Evolutionary conservation across 1,140 invertebrate species (phyloP).

Genomic region (Bicyclus anynana): DNA sequence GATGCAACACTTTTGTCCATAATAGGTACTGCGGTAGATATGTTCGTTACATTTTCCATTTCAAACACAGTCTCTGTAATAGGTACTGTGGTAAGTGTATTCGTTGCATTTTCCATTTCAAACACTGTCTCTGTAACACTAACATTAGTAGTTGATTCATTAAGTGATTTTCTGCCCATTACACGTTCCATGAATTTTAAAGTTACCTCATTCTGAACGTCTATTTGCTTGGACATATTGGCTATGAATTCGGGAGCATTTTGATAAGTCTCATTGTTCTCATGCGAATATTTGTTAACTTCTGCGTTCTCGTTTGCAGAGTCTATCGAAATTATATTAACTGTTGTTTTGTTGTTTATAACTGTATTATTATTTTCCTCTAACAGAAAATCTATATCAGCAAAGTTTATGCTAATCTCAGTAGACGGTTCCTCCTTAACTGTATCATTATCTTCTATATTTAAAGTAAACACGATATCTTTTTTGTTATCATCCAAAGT

Average conservation of each 20-base stretch:
- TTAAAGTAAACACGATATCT: background rate
- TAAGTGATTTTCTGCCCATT: slow-evolving; percentile 9
- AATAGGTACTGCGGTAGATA: background rate
- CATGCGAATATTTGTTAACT: slow-evolving; percentile 27
- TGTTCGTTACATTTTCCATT: background rate
- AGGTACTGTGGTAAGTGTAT: background rate
- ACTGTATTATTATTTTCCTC: background rate
- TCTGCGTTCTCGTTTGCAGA: slow-evolving; percentile 27
- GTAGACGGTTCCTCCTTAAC: slow-evolving; percentile 2
- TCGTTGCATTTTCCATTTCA: background rate
- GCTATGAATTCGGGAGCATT: slow-evolving; percentile 35
- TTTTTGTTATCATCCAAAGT: slow-evolving; percentile 30
- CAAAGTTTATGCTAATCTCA: background rate
- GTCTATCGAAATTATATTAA: slow-evolving; percentile 25
- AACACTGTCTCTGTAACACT: background rate
- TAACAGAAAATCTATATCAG: background rate
- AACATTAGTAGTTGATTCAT: background rate
- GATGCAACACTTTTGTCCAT: no score
- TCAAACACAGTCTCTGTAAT: background rate
- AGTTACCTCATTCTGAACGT: slow-evolving; percentile 44
- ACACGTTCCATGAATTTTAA: slow-evolving; percentile 35
- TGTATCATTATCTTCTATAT: slow-evolving; percentile 4
- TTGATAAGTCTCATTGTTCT: slow-evolving; percentile 13
- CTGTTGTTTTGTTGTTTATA: background rate
- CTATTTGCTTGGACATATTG: slow-evolving; percentile 41